Evolutionary conservation across 2,888 invertebrate species (phyloP), one percentile per base, ranked within the genome.

Genomic region (Cyrtodaria siliqua): DNA sequence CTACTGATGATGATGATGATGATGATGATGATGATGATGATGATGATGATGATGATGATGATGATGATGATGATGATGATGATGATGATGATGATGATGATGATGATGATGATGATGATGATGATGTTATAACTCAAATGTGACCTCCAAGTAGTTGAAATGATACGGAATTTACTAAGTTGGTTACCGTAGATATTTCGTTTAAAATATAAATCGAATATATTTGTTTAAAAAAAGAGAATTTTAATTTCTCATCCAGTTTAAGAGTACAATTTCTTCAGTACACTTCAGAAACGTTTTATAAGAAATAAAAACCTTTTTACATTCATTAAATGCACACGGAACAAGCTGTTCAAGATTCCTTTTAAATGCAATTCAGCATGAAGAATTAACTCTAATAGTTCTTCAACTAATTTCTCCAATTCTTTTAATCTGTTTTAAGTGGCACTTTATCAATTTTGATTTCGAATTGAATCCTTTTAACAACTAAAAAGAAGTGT

Each of bases 381-480:
- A 44, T 59, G 63, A 72, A 68, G 59, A 68, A 55, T 68, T 47
- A 42, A 70, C 55, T 50, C 29, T 64, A 64, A 64, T 55, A 66
- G 56, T 64, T 68, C 72, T 72, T 69, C 64, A 78, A 64, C 60
- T 68, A 72, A 73, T 78, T 69, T 68, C 68, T 66, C 61, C 8
- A 27, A 50, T 59, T 47, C 55, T 60, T 33, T 33, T 68, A 68
- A 68, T 69, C 69, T 60, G 33, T 55, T 53, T 63, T 33, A 67
- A 76, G 62, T 71, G 71, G 26, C 33, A 66, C 55, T 76, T 76
- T 63, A 76, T 76, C 66, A 76, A 69, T 59, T 61, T 56, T 56
- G 44, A 60, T 59, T 68, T 56, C 63, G 63, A 50, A 38, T 40
- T 56, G 47, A 72, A 63, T 40, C 68, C 50, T 71, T 67, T 67